These are phyloP conservation scores for Acanthornis magna DNA, from an alignment of 2,797 vertebrate genomes.

Conservation along the genomic window DNA sequence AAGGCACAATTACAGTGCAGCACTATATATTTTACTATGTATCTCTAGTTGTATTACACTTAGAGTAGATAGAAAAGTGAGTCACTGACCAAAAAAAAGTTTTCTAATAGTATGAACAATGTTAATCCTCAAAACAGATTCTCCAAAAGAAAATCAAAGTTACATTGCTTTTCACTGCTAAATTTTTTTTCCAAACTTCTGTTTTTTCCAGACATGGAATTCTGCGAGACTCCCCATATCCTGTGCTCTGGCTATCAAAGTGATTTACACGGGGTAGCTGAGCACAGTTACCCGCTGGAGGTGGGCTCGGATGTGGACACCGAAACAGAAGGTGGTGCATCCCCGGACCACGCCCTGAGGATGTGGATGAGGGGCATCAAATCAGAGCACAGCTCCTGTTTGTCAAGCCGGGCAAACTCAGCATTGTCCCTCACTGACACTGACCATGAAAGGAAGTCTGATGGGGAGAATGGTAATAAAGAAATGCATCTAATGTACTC, in stretches of 20 bases:
- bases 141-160: background rate
- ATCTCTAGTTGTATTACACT: background rate
- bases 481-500: background rate
- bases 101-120: background rate
- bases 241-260: conserved; percentile 87
- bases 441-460: conserved; percentile 96
- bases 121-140: background rate
- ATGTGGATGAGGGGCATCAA: conserved; percentile 97
- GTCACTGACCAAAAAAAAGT: background rate
- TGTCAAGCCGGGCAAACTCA: conserved; percentile 95
- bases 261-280: conserved; percentile 78
- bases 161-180: background rate
- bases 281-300: conserved; percentile 86
- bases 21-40: background rate
- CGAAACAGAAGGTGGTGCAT: conserved; percentile 89
- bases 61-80: background rate
- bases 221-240: conserved; percentile 84
- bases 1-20: conserved; percentile 13
- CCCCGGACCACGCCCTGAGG: conserved; percentile 88
- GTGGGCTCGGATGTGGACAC: conserved; percentile 92
- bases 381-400: conserved; percentile 93
- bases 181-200: conserved; percentile 15
- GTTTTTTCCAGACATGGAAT: conserved; percentile 85
- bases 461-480: conserved; percentile 92
- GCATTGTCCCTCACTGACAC: conserved; percentile 96